These are phyloP conservation scores for Eupithecia centaureata DNA, from an alignment of 2,888 invertebrate genomes.

Conservation along the genomic window DNA sequence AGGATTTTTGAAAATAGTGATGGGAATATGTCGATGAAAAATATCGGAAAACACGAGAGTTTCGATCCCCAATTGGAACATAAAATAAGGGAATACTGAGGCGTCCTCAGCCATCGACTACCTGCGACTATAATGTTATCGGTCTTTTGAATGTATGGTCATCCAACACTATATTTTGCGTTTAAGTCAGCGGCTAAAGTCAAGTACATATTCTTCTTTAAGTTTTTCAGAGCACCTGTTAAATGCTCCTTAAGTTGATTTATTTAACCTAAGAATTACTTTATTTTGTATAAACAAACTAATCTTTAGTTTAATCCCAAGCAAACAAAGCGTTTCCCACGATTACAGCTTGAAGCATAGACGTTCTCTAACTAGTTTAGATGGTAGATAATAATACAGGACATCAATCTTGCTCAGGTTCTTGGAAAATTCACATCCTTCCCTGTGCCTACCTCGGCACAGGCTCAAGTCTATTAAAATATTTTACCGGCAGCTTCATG, in stretches of 20 bases:
- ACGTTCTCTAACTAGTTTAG: conserved; percentile 20
- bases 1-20: too few relatives aligned
- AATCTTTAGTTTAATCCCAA: neutral
- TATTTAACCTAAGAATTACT: neutral
- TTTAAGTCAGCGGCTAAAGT: too few relatives aligned
- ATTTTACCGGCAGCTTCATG: neutral
- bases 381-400: conserved; percentile 25
- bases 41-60: too few relatives aligned
- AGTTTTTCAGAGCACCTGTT: neutral
- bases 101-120: too few relatives aligned
- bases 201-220: neutral
- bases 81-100: too few relatives aligned
- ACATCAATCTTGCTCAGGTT: conserved; percentile 29
- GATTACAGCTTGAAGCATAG: conserved; percentile 20
- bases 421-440: conserved; percentile 22
- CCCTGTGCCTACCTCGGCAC: neutral
- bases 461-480: neutral
- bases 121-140: too few relatives aligned
- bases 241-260: neutral
- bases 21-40: too few relatives aligned
- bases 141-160: too few relatives aligned
- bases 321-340: conserved; percentile 28
- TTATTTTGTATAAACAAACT: neutral
- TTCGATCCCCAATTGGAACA: too few relatives aligned
- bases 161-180: too few relatives aligned